Base-by-base conservation (phyloP, 2,797 vertebrate species). In the Micropoecilia bifurca region DNA sequence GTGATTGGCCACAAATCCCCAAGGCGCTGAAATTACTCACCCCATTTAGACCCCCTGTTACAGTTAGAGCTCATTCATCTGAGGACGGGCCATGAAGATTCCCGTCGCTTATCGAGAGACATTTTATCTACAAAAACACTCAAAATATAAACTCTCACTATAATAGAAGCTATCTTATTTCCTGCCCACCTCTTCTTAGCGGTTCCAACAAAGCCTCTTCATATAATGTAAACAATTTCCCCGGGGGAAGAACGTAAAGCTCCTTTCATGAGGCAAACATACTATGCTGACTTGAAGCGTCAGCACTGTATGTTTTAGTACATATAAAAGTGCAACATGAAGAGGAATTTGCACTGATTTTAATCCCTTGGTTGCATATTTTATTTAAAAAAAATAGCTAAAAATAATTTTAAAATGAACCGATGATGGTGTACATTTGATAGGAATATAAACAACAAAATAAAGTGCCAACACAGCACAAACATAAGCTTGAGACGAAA, bases 101-200 rank as follows among this genome's bases (percentile, higher is more conserved):
- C 20, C 77, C 22, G 61, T 82, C 75, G 61, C 22, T 71, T 33
- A 59, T 76, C 88, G 83, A 10, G 2, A n/a, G 71, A 84, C 59
- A 1, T 86, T 91, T 91, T 87, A 93, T 92, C 85, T 83, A 41
- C 63, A 66, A 81, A 80, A 85, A 86, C 82, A 92, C 85, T 46
- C 88, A 80, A 84, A 66, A 84, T 74, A 81, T 78, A 88, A 89
- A 88, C 76, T 85, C 41, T 85, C 77, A 84, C 86, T 80, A 87
- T 79, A 73, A 72, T 73, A 55, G 76, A 81, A 84, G 82, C 76
- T 84, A 80, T 83, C 83, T 85, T 80, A 83, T 90, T 91, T 90
- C 79, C 85, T 72, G 1, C 82, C 88, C 79, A 88, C 77, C 71
- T 82, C 33, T 63, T 85, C 43, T 78, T 55, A 73, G 77, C 73